Evolutionary conservation across 2,888 invertebrate genomes (phyloP).

Genomic region (Habroteleia sp.): DNA sequence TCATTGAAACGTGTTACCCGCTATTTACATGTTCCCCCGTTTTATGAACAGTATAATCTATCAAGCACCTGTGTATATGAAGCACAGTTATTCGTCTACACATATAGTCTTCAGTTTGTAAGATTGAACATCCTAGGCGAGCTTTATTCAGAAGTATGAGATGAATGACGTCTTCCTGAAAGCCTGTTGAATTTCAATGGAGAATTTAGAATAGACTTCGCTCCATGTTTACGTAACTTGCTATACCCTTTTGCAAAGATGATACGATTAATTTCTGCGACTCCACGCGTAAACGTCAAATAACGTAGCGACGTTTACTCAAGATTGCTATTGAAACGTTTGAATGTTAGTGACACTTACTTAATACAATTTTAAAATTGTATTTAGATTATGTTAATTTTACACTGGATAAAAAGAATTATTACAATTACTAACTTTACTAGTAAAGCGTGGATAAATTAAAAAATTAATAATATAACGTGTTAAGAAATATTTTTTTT

Average conservation of each 20-base stretch:
- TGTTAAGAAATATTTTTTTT: too few species aligned
- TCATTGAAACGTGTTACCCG: too few species aligned
- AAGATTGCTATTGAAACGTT: too few species aligned
- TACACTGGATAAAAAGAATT: too few species aligned
- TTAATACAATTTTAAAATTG: too few species aligned
- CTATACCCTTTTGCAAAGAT: slow-evolving; percentile 59
- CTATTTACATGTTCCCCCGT: too few species aligned
- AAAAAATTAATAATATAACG: too few species aligned
- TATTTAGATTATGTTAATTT: too few species aligned
- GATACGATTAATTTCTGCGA: slow-evolving; percentile 58
- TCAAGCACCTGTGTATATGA: slow-evolving; percentile 56
- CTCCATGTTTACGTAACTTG: slow-evolving; percentile 50
- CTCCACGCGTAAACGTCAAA: slow-evolving; percentile 23
- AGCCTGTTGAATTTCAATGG: slow-evolving; percentile 75
- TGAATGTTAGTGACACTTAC: too few species aligned
- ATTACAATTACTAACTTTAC: too few species aligned
- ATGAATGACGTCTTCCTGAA: slow-evolving; percentile 74
- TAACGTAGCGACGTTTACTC: slow-evolving; percentile 29
- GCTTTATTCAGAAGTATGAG: slow-evolving; percentile 68
- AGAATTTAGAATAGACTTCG: slow-evolving; percentile 67
- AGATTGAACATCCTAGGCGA: slow-evolving; percentile 63
- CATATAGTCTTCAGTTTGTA: slow-evolving; percentile 55
- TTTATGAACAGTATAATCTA: slow-evolving; percentile 34
- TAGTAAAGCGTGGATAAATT: too few species aligned
- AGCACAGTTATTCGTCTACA: slow-evolving; percentile 60